phyloP scores from a whole-genome alignment of 2,888 invertebrate genomes.

The Tenthredo mesomela region DNA sequence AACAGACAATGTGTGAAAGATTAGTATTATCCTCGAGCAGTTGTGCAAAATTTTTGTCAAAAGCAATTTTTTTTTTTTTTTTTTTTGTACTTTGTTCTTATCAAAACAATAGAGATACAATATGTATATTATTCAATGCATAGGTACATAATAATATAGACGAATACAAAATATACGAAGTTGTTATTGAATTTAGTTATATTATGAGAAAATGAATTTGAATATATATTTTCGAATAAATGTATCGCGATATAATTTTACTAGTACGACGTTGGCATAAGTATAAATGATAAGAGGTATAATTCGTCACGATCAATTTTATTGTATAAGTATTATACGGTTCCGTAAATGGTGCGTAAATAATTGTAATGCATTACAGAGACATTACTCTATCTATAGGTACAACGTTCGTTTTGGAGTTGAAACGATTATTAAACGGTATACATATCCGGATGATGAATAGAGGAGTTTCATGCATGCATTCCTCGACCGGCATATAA shows the following conservation, averaged over 20 bases:
- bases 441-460: conserved; percentile 31
- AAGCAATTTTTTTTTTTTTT: too few relatives aligned
- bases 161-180: neutral
- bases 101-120: neutral
- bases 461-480: conserved; percentile 12
- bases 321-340: neutral
- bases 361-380: conserved; percentile 25
- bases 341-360: conserved; percentile 33
- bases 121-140: neutral
- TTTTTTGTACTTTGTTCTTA: neutral
- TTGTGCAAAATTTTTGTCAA: neutral
- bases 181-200: neutral
- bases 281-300: neutral
- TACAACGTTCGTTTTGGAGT: neutral
- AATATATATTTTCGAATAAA: neutral
- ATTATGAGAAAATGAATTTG: neutral
- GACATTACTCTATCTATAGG: neutral
- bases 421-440: neutral
- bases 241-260: conserved; percentile 9
- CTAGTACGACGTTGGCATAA: neutral
- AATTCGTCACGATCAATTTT: conserved; percentile 30
- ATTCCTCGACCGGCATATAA: conserved; percentile 5
- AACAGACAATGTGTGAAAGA: neutral
- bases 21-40: neutral
- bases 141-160: too few relatives aligned